Percentiles rank a stretch among this genome's conserved stretches.
phyloP scores from a whole-genome alignment of 2,888 invertebrate genomes.

The Metallyticus violacea region DNA sequence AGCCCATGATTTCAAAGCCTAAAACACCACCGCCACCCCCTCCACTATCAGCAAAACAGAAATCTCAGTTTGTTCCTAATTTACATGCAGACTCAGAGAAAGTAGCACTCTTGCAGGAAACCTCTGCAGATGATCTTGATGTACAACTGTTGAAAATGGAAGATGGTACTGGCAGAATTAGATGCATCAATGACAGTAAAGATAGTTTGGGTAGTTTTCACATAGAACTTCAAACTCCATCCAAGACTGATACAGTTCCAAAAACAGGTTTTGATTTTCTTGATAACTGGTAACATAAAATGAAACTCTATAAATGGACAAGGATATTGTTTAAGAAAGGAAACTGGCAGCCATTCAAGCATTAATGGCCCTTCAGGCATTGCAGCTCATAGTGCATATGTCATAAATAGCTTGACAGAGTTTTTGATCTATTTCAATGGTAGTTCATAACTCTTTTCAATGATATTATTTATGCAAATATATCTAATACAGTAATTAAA shows the following conservation, averaged over 20 bases:
- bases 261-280: constrained; percentile 57
- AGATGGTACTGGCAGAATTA: neutral
- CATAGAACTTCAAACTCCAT: constrained; percentile 13
- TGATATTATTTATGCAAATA: too few species aligned
- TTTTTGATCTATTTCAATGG: too few species aligned
- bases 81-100: constrained; percentile 16
- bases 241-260: constrained; percentile 50
- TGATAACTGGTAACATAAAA: constrained; percentile 58
- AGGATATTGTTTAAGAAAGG: too few species aligned
- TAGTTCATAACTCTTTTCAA: too few species aligned
- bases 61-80: neutral
- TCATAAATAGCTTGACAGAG: too few species aligned
- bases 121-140: neutral
- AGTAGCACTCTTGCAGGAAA: constrained; percentile 21
- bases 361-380: too few species aligned
- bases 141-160: neutral
- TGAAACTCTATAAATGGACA: too few species aligned
- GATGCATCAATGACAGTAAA: neutral
- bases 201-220: constrained; percentile 24
- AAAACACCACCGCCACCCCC: constrained; percentile 42
- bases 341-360: too few species aligned
- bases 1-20: constrained; percentile 37
- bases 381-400: too few species aligned
- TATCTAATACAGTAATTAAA: too few species aligned
- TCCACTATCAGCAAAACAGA: constrained; percentile 30